A percentile compares a stretch with the other conserved stretches of the same genome.
These are phyloP conservation scores for Girardia tigrina DNA, from an alignment of 2,888 invertebrate genomes.

Conservation along the genomic window DNA sequence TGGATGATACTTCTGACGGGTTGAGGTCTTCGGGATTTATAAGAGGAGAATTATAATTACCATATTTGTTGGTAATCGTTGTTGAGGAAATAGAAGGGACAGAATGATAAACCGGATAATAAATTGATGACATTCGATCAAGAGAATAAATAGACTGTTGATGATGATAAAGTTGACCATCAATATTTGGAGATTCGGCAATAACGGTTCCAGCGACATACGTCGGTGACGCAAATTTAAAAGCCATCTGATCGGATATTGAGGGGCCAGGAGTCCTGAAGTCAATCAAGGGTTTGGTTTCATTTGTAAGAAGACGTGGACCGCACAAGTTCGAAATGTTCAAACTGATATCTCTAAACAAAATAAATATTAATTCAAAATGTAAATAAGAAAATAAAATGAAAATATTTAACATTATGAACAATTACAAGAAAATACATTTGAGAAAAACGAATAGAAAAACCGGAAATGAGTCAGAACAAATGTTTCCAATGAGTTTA, in stretches of 20 bases:
- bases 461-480: too few species aligned
- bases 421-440: too few species aligned
- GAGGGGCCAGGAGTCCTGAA: not conserved
- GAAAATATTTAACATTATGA: too few species aligned
- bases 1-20: too few species aligned
- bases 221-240: not conserved
- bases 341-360: too few species aligned
- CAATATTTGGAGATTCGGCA: not conserved
- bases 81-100: not conserved
- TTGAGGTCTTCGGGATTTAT: not conserved
- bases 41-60: not conserved
- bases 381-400: too few species aligned
- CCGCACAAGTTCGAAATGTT: too few species aligned
- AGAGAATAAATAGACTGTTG: not conserved
- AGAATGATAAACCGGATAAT: not conserved
- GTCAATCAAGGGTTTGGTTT: not conserved
- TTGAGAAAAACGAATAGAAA: too few species aligned
- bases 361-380: too few species aligned
- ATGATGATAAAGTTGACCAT: not conserved
- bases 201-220: not conserved
- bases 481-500: too few species aligned
- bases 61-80: not conserved
- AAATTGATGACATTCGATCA: not conserved
- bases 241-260: not conserved
- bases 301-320: not conserved